These are phyloP conservation scores for Dasyprocta punctata DNA, from an alignment of 2,113 vertebrate genomes.

Conservation along the genomic window DNA sequence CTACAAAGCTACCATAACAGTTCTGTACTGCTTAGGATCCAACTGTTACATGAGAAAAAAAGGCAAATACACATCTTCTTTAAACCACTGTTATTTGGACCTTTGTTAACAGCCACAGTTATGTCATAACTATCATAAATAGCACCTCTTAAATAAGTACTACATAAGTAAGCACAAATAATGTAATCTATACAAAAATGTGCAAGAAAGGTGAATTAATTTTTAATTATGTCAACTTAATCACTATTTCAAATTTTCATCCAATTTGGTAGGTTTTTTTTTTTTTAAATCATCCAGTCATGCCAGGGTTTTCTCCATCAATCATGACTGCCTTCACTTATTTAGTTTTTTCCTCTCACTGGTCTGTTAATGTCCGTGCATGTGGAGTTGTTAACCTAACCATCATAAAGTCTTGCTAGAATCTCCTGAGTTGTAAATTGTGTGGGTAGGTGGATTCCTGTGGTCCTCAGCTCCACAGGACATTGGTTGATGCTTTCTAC, in stretches of 20 bases:
- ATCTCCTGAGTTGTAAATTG: not conserved
- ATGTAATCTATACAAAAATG: not conserved
- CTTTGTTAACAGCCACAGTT: not conserved
- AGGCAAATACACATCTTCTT: not conserved
- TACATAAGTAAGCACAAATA: not conserved
- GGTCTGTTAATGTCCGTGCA: not conserved
- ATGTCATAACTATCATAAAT: slow-evolving; percentile 22
- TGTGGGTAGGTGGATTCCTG: not conserved
- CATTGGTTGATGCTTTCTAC: not conserved
- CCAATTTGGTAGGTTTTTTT: not conserved
- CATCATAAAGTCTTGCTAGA: not conserved
- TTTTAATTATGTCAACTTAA: slow-evolving; percentile 3
- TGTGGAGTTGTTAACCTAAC: not conserved
- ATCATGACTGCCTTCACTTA: not conserved
- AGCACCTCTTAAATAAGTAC: not conserved
- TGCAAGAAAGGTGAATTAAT: not conserved
- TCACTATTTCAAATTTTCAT: slow-evolving; percentile 50
- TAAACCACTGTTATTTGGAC: not conserved
- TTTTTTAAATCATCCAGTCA: not conserved
- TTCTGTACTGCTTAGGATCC: not conserved
- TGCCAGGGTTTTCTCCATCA: not conserved
- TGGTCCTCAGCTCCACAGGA: not conserved
- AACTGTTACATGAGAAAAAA: not conserved
- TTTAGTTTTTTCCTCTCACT: not conserved
- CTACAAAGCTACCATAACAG: not conserved